A percentile compares a stretch with the other conserved stretches of the same genome.
phyloP scores from a whole-genome alignment of 2,797 vertebrate genomes.

The Malacoraja senta region DNA sequence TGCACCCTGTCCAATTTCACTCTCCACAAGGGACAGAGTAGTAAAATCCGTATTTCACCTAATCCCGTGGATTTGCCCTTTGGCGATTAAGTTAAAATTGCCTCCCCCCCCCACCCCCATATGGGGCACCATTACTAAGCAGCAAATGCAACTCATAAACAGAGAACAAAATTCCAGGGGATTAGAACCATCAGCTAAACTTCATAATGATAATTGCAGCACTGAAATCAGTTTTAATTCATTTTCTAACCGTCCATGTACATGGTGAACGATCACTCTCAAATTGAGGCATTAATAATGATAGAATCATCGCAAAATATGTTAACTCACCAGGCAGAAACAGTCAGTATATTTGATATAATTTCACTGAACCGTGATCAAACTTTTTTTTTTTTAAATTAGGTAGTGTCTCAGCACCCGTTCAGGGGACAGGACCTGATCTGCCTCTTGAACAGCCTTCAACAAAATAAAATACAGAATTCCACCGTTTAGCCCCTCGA shows the following conservation, averaged over 20 bases:
- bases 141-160: background rate
- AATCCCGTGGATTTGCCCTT: background rate
- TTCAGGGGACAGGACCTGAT: background rate
- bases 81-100: background rate
- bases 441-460: background rate
- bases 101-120: background rate
- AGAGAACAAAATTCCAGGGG: background rate
- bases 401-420: background rate
- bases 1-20: background rate
- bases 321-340: background rate
- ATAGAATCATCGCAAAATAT: background rate
- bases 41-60: background rate
- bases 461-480: too few relatives aligned
- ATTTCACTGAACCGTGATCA: background rate
- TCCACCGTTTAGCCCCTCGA: too few relatives aligned
- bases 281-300: background rate
- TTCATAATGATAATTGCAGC: background rate
- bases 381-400: background rate
- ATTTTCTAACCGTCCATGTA: background rate
- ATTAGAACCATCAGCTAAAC: background rate
- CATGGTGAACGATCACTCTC: background rate
- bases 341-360: background rate
- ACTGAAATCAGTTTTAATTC: background rate
- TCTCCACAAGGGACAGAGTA: background rate
- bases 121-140: background rate